A percentile compares a stretch with the other conserved stretches of the same genome.
Conservation (phyloP, 37 sponge, comb jelly and placozoan genomes). For the Ephydatia muelleri region DNA sequence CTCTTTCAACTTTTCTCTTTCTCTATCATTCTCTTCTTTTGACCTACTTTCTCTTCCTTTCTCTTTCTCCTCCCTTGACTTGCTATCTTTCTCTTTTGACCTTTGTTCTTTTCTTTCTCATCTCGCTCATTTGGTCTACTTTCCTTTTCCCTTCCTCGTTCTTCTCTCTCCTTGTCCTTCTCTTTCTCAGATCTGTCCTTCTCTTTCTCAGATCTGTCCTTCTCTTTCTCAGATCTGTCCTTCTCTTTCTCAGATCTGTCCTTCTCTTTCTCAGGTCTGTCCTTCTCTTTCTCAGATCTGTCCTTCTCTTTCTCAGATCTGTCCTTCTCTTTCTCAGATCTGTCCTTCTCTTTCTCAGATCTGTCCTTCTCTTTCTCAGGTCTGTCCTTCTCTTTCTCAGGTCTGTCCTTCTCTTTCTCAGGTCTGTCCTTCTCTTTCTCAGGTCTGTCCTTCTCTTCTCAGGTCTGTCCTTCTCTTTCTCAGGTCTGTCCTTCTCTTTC, state of each 20-base stretch:
- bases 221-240: background rate
- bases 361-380: background rate
- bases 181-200: too few species aligned
- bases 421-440: background rate
- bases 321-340: background rate
- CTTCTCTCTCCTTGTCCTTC: background rate
- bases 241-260: background rate
- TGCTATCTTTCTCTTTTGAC: background rate
- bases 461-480: background rate
- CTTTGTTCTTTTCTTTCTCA: background rate
- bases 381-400: background rate
- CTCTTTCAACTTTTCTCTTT: background rate
- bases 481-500: background rate
- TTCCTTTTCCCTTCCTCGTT: too few species aligned
- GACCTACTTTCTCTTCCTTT: background rate
- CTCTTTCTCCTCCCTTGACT: background rate
- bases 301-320: background rate
- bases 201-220: background rate
- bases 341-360: too few species aligned
- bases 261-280: background rate
- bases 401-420: background rate
- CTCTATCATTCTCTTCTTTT: background rate
- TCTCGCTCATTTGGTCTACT: background rate
- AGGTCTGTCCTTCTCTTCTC: background rate
- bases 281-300: background rate